Conservation (phyloP, 1,140 invertebrate genomes). For the Drosophila equinoxialis region DNA sequence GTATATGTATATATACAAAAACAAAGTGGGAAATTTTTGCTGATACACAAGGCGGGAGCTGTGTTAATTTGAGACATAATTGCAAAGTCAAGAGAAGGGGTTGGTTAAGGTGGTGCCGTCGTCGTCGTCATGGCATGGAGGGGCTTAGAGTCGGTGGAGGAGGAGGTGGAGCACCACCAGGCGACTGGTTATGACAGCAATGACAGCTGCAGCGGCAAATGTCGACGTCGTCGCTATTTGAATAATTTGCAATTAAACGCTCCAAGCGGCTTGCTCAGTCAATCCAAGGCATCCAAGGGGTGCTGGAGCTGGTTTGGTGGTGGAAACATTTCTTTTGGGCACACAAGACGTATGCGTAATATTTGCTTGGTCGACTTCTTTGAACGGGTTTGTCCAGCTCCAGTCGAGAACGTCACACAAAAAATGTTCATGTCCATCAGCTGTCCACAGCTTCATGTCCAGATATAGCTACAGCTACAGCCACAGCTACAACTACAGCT, state of each 20-base stretch:
- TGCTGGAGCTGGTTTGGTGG: conserved; percentile 3
- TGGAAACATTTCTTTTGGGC: conserved; percentile 42
- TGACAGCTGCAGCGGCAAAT: conserved; percentile 45
- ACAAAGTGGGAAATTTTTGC: conserved; percentile 50
- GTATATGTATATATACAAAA: not conserved
- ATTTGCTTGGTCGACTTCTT: conserved; percentile 42
- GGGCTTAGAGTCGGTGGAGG: not conserved
- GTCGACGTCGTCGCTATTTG: conserved; percentile 57
- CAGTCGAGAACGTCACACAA: conserved; percentile 41
- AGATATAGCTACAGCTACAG: not conserved
- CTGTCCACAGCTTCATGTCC: conserved; percentile 56
- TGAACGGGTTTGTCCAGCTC: conserved; percentile 31
- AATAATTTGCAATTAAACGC: conserved; percentile 79
- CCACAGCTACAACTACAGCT: not conserved
- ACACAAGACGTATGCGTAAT: conserved; percentile 71
- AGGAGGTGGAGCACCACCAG: conserved; percentile 21
- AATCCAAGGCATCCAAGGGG: conserved; percentile 5
- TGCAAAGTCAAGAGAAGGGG: conserved; percentile 49
- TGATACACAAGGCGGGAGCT: conserved; percentile 48
- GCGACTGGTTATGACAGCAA: conserved; percentile 73
- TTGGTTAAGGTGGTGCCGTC: conserved; percentile 6
- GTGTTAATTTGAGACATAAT: conserved; percentile 78
- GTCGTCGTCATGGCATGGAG: not conserved
- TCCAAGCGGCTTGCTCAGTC: conserved; percentile 49
- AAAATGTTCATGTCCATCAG: conserved; percentile 76